Evolutionary conservation across 2,797 vertebrate species (phyloP).

Genomic region (Sebastes cheni): DNA sequence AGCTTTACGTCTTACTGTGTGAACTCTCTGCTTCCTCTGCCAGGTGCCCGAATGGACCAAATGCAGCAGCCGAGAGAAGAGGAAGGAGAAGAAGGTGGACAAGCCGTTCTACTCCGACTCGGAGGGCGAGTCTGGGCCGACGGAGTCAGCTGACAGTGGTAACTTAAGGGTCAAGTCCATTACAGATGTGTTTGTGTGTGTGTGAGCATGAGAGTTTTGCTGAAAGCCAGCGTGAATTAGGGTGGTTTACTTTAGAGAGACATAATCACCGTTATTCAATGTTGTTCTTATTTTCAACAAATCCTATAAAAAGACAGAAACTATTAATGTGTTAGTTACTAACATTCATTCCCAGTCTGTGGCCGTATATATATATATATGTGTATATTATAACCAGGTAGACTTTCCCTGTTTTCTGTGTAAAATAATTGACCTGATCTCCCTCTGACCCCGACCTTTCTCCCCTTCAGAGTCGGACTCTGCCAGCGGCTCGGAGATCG

Average conservation of each 20-base stretch:
- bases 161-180: slow-evolving; percentile 46
- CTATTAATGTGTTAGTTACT: too few relatives aligned
- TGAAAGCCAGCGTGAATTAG: too few relatives aligned
- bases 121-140: slow-evolving; percentile 94
- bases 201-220: neutral
- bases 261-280: too few relatives aligned
- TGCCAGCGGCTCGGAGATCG: slow-evolving; percentile 83
- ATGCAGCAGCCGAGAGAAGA: slow-evolving; percentile 95
- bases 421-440: neutral
- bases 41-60: slow-evolving; percentile 99
- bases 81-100: slow-evolving; percentile 97
- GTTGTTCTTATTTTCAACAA: too few relatives aligned
- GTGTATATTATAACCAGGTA: neutral
- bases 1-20: slow-evolving; percentile 22
- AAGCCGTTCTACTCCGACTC: slow-evolving; percentile 99
- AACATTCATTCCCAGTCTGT: too few relatives aligned
- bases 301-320: too few relatives aligned
- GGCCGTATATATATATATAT: too few relatives aligned
- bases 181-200: neutral
- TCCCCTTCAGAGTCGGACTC: slow-evolving; percentile 87
- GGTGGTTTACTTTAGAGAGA: too few relatives aligned
- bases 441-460: neutral
- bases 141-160: slow-evolving; percentile 97
- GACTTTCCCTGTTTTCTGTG: neutral
- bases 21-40: slow-evolving; percentile 5